Conservation (phyloP, 2,113 vertebrate species). For the Psammodynastes pulverulentus region DNA sequence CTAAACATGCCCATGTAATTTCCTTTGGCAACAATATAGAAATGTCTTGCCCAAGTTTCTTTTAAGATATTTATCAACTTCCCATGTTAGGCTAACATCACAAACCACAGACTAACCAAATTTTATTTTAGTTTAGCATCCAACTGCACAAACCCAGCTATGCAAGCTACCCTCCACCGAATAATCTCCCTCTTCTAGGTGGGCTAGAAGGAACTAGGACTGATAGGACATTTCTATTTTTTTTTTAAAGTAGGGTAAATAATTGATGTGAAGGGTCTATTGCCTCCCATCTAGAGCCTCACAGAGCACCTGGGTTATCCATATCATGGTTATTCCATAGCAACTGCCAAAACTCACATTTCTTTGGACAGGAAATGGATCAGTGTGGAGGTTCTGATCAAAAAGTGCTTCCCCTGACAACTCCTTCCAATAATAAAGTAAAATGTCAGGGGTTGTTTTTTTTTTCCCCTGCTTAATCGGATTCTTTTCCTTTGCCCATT, state of each 20-base stretch:
- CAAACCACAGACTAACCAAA: background rate
- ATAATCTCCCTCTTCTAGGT: background rate
- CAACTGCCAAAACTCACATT: constrained; percentile 12
- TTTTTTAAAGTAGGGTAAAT: constrained; percentile 7
- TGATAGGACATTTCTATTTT: background rate
- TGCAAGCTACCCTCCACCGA: no score
- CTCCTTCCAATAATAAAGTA: constrained; percentile 44
- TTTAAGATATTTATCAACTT: background rate
- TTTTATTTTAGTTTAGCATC: background rate
- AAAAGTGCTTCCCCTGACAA: constrained; percentile 4
- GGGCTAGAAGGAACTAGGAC: background rate
- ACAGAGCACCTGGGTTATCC: background rate
- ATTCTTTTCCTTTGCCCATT: constrained; percentile 58
- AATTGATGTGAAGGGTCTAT: constrained; percentile 25
- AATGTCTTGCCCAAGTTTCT: background rate
- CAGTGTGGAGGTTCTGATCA: background rate
- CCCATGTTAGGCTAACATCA: background rate
- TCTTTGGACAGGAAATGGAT: background rate
- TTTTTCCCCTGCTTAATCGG: constrained; percentile 54
- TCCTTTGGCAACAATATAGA: background rate
- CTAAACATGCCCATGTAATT: background rate
- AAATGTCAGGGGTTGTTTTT: constrained; percentile 43
- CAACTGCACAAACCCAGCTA: background rate
- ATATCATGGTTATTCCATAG: constrained; percentile 17
- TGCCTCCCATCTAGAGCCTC: background rate